These are phyloP conservation scores for Drosophila vallismaia DNA, from an alignment of 2,888 invertebrate species.

Conservation along the genomic window DNA sequence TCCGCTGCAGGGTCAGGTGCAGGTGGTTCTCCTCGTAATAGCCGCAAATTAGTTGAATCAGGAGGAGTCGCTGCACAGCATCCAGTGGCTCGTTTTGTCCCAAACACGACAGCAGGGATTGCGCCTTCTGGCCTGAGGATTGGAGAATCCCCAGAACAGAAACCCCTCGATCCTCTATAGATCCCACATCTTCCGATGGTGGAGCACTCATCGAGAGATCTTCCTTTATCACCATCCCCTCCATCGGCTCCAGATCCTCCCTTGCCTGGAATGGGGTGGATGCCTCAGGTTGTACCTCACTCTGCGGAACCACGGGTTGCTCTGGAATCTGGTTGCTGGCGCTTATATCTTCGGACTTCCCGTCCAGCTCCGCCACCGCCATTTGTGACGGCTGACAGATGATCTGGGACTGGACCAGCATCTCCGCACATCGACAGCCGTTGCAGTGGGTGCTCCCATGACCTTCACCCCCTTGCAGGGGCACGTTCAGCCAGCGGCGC, in stretches of 20 bases:
- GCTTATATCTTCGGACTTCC: constrained; percentile 2
- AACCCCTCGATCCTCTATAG: constrained; percentile 32
- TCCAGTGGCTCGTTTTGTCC: constrained; percentile 64
- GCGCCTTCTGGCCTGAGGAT: constrained; percentile 61
- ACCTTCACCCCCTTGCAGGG: constrained; percentile 50
- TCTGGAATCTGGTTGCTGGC: constrained; percentile 33
- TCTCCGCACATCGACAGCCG: constrained; percentile 55
- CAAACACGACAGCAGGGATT: constrained; percentile 59
- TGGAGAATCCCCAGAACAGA: constrained; percentile 67
- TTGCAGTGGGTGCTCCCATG: constrained; percentile 46
- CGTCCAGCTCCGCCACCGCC: constrained; percentile 3
- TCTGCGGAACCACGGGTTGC: constrained; percentile 57
- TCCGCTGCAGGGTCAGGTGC: constrained; percentile 75
- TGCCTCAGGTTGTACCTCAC: constrained; percentile 41
- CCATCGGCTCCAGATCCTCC: constrained; percentile 21
- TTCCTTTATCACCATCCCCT: constrained; percentile 25
- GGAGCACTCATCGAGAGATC: constrained; percentile 37
- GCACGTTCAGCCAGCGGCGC: constrained; percentile 75
- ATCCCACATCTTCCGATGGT: constrained; percentile 28
- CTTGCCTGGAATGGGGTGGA: constrained; percentile 39
- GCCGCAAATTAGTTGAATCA: constrained; percentile 77
- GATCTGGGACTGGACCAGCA: not conserved
- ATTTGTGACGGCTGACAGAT: constrained; percentile 16
- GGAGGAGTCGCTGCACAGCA: constrained; percentile 62
- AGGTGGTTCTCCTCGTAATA: constrained; percentile 76